A percentile compares a stretch with the other conserved stretches of the same genome.
Evolutionary conservation across 2,888 invertebrate species (phyloP).

Genomic region (Drosophila pegasa): DNA sequence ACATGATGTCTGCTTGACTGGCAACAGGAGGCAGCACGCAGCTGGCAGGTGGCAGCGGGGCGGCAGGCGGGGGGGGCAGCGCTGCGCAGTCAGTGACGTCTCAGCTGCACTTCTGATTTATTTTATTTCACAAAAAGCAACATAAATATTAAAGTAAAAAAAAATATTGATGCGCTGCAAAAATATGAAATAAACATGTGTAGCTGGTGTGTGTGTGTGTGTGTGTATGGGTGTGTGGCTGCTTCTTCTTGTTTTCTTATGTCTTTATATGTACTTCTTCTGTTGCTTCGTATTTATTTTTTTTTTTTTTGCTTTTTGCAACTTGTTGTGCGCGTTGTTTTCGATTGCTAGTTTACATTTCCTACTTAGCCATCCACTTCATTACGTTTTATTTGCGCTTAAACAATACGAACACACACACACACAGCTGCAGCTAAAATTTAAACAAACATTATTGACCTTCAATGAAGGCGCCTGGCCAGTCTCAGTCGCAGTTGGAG

Average conservation of each 20-base stretch:
- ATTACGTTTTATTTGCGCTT: constrained; percentile 73
- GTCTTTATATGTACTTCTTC: constrained; percentile 28
- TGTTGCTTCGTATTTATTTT: too few species aligned
- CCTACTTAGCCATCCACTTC: constrained; percentile 73
- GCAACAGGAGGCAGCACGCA: constrained; percentile 1
- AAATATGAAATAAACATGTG: constrained; percentile 75
- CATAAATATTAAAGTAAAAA: constrained; percentile 66
- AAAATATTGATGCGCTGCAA: constrained; percentile 66
- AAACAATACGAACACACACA: constrained; percentile 36
- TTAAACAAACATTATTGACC: constrained; percentile 77
- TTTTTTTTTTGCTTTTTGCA: constrained; percentile 28
- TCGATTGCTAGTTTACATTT: constrained; percentile 71
- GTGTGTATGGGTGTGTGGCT: constrained; percentile 24
- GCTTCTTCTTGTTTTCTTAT: constrained; percentile 19
- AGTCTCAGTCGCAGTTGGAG: constrained; percentile 6
- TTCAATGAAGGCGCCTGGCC: constrained; percentile 57
- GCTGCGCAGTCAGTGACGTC: constrained; percentile 54
- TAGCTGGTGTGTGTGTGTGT: constrained; percentile 6
- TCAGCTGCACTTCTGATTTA: constrained; percentile 71
- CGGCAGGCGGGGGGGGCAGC: neutral
- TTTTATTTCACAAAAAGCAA: constrained; percentile 72
- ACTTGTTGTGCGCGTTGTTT: constrained; percentile 44
- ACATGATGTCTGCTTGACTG: constrained; percentile 70
- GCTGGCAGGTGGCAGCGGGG: neutral
- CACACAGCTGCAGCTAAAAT: constrained; percentile 50